Base-by-base conservation (phyloP, 92 coral and sea anemone species). In the Epizoanthus stellaris region DNA sequence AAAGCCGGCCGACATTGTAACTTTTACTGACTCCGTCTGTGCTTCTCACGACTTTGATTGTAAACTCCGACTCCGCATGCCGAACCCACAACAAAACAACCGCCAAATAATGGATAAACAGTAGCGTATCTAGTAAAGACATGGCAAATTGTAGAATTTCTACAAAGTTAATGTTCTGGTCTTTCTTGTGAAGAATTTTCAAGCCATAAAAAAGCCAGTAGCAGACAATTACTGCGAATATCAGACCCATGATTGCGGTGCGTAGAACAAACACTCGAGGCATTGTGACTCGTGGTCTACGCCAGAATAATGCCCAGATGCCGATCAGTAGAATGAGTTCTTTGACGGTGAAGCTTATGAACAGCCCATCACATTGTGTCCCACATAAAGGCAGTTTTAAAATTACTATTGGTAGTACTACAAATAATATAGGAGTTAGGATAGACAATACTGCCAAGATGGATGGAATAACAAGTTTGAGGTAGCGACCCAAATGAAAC, bases 291-390 rank as follows among this genome's bases (percentile, higher is more conserved):
- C 99, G 98, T 40, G 98, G 90, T 82, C 70, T 94, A 54, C 98
- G 96, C 89, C 95, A 96, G 89, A 95, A 96, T 88, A 96, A 87
- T 42, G 98, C 99, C 99, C 99, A 96, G 20, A 96, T 96, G 25
- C 97, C 99, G 45, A 92, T 92, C 42, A 93, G 80, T 39, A 96
- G 75, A 70, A 96, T 82, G 10, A 96, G 88, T 65, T 96, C 99
- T 76, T 95, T 95, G 57, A 96, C 94, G 65, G 98, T 92, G 68
- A 96, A 91, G 80, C 99, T 96, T 82, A 96, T 88, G 84, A 95
- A 95, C 69, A 94, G 47, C 9, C 98, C 99, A 66, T 94, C 98
- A 63, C 99, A 96, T 62, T 91, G 91, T 39, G 90, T 84, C 15
- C 93, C 95, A 20, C 98, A 96, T 60, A 84, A 85, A 4, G 82